A percentile compares a stretch with the other conserved stretches of the same genome.
These are phyloP conservation scores for Siniperca chuatsi DNA, from an alignment of 2,113 vertebrate species.

Conservation along the genomic window DNA sequence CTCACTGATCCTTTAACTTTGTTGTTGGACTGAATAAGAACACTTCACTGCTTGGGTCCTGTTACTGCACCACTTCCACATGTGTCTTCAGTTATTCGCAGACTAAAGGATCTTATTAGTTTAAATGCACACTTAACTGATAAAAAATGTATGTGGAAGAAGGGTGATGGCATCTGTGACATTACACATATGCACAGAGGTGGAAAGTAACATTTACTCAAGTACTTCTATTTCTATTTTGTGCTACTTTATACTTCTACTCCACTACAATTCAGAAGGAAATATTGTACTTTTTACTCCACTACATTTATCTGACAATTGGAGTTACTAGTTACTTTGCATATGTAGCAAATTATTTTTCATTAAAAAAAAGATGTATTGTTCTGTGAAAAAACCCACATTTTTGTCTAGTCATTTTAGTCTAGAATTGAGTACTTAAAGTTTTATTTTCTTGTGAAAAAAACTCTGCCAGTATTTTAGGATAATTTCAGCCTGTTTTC, in stretches of 20 bases:
- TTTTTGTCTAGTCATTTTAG: neutral
- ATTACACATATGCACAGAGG: neutral
- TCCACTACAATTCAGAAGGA: neutral
- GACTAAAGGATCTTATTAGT: neutral
- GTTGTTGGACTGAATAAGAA: constrained; percentile 14
- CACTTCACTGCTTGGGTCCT: constrained; percentile 6
- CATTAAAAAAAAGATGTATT: neutral
- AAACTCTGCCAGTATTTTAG: neutral
- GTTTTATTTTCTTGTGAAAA: neutral
- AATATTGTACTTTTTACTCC: neutral
- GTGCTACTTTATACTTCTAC: neutral
- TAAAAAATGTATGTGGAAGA: neutral
- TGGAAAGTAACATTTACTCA: neutral
- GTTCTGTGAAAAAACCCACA: neutral
- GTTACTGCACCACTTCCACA: constrained; percentile 11
- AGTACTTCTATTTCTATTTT: neutral
- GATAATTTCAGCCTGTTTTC: neutral
- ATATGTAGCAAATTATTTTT: no score
- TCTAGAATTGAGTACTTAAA: neutral
- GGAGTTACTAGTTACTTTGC: no score
- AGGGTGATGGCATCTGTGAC: no score
- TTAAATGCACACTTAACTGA: neutral
- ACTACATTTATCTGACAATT: neutral
- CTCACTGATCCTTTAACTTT: constrained; percentile 10
- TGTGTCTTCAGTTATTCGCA: constrained; percentile 24